Evolutionary conservation across 2,888 invertebrate species (phyloP).

Genomic region (Folsomia manolachei): DNA sequence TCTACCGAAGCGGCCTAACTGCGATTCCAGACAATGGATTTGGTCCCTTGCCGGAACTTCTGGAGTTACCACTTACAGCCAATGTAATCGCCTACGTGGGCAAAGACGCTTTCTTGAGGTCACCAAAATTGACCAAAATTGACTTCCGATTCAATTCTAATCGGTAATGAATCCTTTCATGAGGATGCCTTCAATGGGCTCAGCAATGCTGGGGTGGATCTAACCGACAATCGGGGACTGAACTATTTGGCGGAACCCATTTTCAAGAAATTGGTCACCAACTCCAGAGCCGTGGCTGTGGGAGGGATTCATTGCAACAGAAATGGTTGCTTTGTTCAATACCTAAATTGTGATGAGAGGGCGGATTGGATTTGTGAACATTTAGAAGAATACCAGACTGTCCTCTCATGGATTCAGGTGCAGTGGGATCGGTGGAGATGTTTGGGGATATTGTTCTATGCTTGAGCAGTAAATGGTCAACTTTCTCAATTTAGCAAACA

Average conservation of each 20-base stretch:
- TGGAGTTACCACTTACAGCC: neutral
- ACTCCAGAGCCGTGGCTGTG: neutral
- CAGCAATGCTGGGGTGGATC: neutral
- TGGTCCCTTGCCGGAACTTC: neutral
- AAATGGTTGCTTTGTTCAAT: neutral
- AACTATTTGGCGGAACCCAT: neutral
- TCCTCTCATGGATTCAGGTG: too few species aligned
- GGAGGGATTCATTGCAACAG: neutral
- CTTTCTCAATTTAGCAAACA: too few species aligned
- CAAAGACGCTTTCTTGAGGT: neutral
- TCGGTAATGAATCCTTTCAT: neutral
- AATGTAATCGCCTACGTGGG: neutral
- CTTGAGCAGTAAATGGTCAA: too few species aligned
- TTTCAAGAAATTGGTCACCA: neutral
- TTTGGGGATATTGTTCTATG: too few species aligned
- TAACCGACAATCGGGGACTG: neutral
- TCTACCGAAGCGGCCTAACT: neutral
- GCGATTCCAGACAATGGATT: neutral
- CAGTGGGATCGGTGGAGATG: too few species aligned
- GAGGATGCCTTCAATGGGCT: neutral
- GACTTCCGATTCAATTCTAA: neutral
- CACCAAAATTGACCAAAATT: neutral
- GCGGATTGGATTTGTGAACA: slow-evolving; percentile 1
- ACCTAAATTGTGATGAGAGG: slow-evolving; percentile 3
- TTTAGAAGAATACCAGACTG: neutral